Conservation (phyloP, 2,113 vertebrate species). For the Alaudala cheleensis region DNA sequence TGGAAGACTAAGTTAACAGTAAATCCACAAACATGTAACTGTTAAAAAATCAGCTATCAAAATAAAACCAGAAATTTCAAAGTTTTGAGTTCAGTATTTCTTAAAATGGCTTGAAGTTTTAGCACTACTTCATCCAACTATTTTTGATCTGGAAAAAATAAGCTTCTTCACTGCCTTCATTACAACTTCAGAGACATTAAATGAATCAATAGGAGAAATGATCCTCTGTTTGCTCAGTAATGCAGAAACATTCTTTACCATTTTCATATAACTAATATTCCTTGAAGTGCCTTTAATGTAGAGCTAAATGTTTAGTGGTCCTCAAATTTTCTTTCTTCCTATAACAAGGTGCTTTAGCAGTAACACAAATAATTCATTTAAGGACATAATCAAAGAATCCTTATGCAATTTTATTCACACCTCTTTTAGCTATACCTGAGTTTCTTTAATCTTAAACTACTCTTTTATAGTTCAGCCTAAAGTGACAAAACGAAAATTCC, state of each 20-base stretch:
- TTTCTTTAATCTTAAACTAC: not conserved
- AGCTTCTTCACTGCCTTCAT: not conserved
- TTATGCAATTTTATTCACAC: not conserved
- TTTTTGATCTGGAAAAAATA: conserved; percentile 12
- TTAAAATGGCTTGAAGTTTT: not conserved
- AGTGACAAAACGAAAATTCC: not conserved
- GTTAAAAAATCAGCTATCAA: not conserved
- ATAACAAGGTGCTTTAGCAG: conserved; percentile 11
- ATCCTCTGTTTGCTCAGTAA: not conserved
- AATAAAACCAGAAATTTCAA: not conserved
- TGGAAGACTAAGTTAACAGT: not conserved
- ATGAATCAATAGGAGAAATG: not conserved
- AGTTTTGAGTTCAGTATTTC: not conserved
- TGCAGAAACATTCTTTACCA: not conserved
- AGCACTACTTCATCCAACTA: not conserved
- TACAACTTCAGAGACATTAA: not conserved
- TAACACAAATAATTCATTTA: conserved; percentile 16
- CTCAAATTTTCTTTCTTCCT: conserved; percentile 23
- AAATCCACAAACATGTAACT: not conserved
- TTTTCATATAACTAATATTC: not conserved
- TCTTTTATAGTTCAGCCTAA: not conserved
- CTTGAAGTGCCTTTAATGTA: not conserved
- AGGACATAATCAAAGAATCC: not conserved
- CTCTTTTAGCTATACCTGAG: not conserved
- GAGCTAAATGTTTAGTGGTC: not conserved